Conservation (phyloP, 2,113 vertebrate genomes). For the Hyperopisus bebe region DNA sequence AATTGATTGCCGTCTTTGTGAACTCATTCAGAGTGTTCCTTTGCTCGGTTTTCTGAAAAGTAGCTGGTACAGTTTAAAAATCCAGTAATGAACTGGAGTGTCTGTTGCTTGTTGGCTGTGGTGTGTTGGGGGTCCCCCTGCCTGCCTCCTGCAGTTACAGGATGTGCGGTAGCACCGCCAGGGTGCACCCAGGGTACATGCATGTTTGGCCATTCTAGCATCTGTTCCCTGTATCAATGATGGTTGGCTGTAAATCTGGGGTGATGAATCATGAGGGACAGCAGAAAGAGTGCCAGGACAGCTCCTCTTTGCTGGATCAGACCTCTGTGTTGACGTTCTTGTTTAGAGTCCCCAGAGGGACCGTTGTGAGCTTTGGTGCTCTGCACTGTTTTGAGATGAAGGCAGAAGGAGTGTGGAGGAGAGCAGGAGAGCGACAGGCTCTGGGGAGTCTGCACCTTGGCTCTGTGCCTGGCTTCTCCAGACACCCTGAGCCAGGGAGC, state of each 20-base stretch:
- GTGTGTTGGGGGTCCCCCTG: neutral
- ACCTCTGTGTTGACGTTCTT: neutral
- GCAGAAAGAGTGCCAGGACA: neutral
- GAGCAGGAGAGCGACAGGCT: neutral
- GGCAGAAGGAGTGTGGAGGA: neutral
- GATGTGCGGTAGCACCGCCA: neutral
- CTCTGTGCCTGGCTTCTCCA: neutral
- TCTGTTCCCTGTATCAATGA: neutral
- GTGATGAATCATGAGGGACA: neutral
- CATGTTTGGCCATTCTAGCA: neutral
- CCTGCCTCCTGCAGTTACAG: neutral
- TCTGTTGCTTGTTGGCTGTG: neutral
- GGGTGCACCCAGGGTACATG: neutral
- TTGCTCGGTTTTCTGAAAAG: neutral
- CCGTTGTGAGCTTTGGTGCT: neutral
- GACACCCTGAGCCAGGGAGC: neutral
- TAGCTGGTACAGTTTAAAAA: neutral
- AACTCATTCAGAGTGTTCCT: neutral
- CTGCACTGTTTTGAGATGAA: neutral
- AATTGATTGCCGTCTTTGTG: neutral
- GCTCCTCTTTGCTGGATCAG: neutral
- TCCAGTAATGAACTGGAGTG: neutral
- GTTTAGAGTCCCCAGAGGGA: neutral
- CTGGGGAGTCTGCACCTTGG: neutral
- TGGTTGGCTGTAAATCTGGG: neutral